These are phyloP conservation scores for Popillia japonica DNA, from an alignment of 1,140 invertebrate genomes.

Conservation along the genomic window DNA sequence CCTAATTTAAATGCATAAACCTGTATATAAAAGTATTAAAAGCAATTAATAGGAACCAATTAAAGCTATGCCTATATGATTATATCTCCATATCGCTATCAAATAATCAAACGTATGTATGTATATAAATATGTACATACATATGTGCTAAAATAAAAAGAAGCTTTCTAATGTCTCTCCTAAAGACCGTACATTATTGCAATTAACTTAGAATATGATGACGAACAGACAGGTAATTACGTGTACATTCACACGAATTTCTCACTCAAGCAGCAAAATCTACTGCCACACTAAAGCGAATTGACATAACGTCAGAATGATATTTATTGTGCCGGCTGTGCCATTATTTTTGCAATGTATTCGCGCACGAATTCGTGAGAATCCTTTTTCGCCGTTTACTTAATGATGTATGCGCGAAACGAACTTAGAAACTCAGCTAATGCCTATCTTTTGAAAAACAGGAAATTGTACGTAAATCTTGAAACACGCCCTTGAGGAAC, in stretches of 20 bases:
- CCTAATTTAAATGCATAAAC: too few species aligned
- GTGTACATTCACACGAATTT: constrained; percentile 24
- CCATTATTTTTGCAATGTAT: neutral
- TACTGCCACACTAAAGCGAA: neutral
- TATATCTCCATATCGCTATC: neutral
- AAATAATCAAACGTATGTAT: neutral
- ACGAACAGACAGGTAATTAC: constrained; percentile 31
- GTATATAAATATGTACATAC: too few species aligned
- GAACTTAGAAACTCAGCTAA: neutral
- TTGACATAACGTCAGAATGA: constrained; percentile 25
- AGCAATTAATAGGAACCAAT: too few species aligned
- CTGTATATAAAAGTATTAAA: too few species aligned
- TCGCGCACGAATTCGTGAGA: constrained; percentile 18
- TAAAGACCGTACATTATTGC: constrained; percentile 10
- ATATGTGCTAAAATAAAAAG: neutral
- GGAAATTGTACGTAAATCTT: too few species aligned
- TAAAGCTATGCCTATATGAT: too few species aligned
- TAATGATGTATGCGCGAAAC: neutral
- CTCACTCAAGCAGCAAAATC: neutral
- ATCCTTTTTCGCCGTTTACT: neutral
- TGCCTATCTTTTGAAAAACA: neutral
- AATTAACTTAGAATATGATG: constrained; percentile 12
- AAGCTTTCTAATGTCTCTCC: constrained; percentile 5
- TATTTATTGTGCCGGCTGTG: constrained; percentile 7
- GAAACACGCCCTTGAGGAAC: too few species aligned